Base-by-base conservation (phyloP, 2,888 invertebrate species). In the Criorhina ranunculi region DNA sequence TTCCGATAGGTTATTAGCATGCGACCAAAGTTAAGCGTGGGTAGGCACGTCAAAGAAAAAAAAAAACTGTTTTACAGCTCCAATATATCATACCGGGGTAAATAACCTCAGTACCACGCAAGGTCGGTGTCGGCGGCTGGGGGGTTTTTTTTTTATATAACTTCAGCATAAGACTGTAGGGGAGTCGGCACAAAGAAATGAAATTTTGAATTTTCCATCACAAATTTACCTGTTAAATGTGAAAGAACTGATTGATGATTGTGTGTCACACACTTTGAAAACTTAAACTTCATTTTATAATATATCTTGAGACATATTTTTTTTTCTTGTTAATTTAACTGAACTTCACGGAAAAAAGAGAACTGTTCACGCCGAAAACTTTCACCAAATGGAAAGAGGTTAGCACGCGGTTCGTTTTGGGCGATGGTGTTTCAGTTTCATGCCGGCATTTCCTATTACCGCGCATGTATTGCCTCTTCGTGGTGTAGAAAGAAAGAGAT, bases 351-450 rank as follows among this genome's bases (percentile, higher is more conserved):
- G 19, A 35, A n/a, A 42, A 9, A 31, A 35, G 24, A 12, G 55
- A 24, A 80, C 85, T 24, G 70, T 55, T 70, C 80, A 19, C 80
- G 46, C 11, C 29, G 75, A 66, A 29, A 66, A 80, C 37, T 75
- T 83, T 53, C 37, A 80, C 70, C 75, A 85, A 85, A 85, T 85
- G 73, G 73, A 78, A 73, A 40, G 76, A 81, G 51, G 46, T 33
- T 42, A 73, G 31, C 73, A 77, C 59, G 85, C 73, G 69, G 51
- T 76, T 69, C 31, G 6, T 29, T 7, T 55, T 69, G 53, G 29
- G 35, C 62, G 64, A 53, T 12, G 17, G 42, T 76, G 64, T 85
- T 83, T 35, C 76, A 31, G 35, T 70, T 85, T 55, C 80, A 60
- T 75, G 35, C 53, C 44, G 80, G 64, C 57, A 79, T 79, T 85